Conservation (phyloP, 2,888 invertebrate genomes). For the Neoitamus cyanurus region DNA sequence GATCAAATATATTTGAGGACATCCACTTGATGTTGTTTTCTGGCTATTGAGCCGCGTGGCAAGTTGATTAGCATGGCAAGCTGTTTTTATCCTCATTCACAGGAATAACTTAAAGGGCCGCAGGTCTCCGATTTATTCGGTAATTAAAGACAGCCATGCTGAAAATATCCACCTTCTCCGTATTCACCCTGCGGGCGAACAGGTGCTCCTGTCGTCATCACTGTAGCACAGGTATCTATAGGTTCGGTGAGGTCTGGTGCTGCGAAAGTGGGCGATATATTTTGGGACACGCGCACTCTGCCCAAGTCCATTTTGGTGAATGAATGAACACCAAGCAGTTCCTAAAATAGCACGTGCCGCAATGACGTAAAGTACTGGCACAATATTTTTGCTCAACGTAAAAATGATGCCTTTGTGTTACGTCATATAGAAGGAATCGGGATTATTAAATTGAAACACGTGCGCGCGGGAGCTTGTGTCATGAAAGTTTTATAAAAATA, state of each 20-base stretch:
- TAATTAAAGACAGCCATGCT: not conserved
- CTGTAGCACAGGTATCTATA: not conserved
- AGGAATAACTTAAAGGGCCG: not conserved
- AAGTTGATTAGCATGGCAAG: not conserved
- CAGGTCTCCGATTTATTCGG: not conserved
- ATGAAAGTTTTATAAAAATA: not conserved
- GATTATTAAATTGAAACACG: not conserved
- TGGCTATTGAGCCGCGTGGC: not conserved
- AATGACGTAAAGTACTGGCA: conserved; percentile 51
- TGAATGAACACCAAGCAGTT: conserved; percentile 46
- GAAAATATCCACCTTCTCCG: not conserved
- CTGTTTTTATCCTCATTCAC: not conserved
- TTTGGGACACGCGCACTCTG: not conserved
- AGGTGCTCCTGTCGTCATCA: not conserved
- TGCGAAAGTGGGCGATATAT: not conserved
- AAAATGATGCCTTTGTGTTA: not conserved
- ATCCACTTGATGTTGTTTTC: not conserved
- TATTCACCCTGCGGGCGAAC: not conserved
- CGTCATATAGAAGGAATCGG: not conserved
- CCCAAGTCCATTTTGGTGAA: not conserved
- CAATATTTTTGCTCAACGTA: conserved; percentile 18
- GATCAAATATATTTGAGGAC: not conserved
- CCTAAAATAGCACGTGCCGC: conserved; percentile 49
- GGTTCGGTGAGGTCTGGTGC: not conserved
- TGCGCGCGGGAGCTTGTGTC: not conserved